phyloP scores from a whole-genome alignment of 2,113 vertebrate species.

The Pelecanus crispus region DNA sequence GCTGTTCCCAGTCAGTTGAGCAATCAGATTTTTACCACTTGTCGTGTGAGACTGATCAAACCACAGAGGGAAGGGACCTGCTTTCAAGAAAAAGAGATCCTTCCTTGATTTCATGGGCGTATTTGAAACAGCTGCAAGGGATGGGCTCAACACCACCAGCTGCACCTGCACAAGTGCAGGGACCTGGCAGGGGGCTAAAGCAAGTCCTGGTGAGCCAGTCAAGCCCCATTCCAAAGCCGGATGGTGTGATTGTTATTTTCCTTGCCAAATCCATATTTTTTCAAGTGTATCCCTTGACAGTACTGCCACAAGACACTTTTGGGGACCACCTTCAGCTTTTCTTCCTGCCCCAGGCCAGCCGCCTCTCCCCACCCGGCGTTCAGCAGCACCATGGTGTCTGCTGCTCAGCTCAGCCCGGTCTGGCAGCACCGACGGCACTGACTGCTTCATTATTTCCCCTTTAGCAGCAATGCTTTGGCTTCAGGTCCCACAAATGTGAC shows the following conservation, averaged over 20 bases:
- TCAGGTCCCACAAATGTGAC: not conserved
- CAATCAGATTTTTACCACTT: not conserved
- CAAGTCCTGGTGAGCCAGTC: fast-evolving
- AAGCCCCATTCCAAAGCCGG: not conserved
- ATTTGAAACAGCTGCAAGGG: not conserved
- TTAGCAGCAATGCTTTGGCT: not conserved
- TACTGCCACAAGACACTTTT: not conserved
- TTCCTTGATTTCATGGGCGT: not conserved
- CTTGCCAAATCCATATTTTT: not conserved
- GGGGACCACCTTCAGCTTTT: not conserved
- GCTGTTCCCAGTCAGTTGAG: not conserved
- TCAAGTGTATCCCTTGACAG: not conserved
- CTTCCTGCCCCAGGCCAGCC: no score
- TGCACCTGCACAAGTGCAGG: not conserved
- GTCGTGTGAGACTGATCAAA: not conserved
- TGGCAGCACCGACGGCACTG: not conserved
- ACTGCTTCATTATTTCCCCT: not conserved
- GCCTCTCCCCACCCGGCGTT: not conserved
- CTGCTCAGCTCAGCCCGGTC: not conserved
- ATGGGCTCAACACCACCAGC: not conserved
- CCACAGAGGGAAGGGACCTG: not conserved
- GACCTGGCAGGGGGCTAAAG: not conserved
- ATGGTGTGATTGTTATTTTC: fast-evolving
- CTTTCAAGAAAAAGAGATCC: not conserved
- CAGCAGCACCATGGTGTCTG: not conserved